Percentiles rank a stretch among this genome's conserved stretches.
phyloP scores from a whole-genome alignment of 1,140 invertebrate species.

The Orchesella cincta region DNA sequence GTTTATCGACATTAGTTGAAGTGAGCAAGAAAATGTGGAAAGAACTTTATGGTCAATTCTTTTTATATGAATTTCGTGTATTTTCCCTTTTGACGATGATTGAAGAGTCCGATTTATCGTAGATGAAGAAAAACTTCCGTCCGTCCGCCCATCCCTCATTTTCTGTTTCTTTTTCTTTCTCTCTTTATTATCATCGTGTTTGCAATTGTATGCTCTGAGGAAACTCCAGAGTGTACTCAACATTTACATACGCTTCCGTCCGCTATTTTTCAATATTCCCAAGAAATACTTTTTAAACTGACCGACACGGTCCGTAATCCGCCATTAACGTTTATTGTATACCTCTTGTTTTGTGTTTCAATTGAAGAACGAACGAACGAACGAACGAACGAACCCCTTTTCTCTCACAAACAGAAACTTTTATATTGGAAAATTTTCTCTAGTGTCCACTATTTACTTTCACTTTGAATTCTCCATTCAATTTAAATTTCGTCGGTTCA shows the following conservation, averaged over 20 bases:
- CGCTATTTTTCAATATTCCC: background rate
- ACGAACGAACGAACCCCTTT: too few relatives aligned
- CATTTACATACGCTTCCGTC: background rate
- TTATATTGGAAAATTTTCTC: too few relatives aligned
- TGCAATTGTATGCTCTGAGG: background rate
- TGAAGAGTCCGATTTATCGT: slow-evolving; percentile 34
- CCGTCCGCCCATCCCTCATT: background rate
- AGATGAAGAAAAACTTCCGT: background rate
- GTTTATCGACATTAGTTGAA: background rate
- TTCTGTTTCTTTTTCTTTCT: background rate
- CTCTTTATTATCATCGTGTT: background rate
- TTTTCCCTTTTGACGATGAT: slow-evolving; percentile 45
- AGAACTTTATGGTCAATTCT: background rate
- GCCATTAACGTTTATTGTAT: too few relatives aligned
- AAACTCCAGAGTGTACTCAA: background rate
- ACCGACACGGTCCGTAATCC: too few relatives aligned
- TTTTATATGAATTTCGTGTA: background rate
- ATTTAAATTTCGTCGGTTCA: too few relatives aligned
- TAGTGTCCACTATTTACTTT: too few relatives aligned
- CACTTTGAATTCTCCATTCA: too few relatives aligned
- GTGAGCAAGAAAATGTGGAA: too few relatives aligned
- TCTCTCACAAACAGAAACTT: too few relatives aligned
- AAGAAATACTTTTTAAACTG: background rate
- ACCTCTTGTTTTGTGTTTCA: too few relatives aligned
- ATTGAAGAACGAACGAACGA: too few relatives aligned